Conservation (phyloP, 2,113 vertebrate species). For the Aplodontia rufa region DNA sequence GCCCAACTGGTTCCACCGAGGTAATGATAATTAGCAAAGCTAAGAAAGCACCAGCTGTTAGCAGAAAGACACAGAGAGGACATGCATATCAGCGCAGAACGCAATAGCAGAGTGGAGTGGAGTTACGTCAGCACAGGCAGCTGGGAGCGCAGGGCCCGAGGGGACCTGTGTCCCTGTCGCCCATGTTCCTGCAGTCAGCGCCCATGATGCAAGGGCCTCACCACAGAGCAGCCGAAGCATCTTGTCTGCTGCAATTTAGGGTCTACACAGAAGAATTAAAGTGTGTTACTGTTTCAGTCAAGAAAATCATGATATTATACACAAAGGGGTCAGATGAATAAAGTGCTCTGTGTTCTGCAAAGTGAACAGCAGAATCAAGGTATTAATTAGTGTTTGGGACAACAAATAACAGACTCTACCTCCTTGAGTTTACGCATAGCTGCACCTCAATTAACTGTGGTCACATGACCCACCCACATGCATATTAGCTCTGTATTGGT, state of each 20-base stretch:
- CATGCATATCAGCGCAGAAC: not conserved
- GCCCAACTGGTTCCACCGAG: not conserved
- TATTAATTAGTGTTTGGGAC: not conserved
- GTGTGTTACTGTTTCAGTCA: not conserved
- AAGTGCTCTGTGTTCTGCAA: not conserved
- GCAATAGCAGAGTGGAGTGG: not conserved
- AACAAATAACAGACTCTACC: not conserved
- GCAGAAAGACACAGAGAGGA: not conserved
- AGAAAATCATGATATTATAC: not conserved
- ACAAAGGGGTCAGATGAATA: not conserved
- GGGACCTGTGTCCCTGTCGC: not conserved
- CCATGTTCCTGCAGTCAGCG: not conserved
- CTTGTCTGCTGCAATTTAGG: not conserved
- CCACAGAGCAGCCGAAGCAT: not conserved
- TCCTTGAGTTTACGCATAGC: not conserved
- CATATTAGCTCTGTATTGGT: not conserved
- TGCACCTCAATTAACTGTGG: not conserved
- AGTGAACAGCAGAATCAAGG: not conserved
- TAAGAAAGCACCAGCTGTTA: not conserved
- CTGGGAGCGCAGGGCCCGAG: not conserved
- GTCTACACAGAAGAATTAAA: not conserved
- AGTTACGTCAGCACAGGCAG: not conserved
- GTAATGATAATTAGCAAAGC: not conserved
- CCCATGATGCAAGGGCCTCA: not conserved
- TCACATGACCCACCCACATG: not conserved